phyloP scores from a whole-genome alignment of 2,113 vertebrate species.

The Rhea americana region DNA sequence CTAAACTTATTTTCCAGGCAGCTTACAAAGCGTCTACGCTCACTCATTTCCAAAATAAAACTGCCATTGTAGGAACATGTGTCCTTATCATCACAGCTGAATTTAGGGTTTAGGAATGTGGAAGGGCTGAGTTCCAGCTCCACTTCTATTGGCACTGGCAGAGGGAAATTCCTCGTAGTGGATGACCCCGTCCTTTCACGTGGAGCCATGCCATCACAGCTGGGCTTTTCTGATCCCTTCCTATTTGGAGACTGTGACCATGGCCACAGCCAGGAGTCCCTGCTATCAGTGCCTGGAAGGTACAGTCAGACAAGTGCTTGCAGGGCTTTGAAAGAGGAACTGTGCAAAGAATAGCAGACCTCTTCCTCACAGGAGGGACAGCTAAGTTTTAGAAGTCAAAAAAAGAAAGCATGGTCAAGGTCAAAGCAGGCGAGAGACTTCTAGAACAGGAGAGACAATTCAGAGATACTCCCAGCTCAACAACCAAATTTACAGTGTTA shows the following conservation, averaged over 20 bases:
- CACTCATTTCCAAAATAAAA: neutral
- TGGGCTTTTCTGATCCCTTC: neutral
- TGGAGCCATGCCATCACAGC: neutral
- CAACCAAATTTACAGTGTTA: neutral
- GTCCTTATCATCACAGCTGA: neutral
- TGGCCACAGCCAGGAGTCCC: accelerated
- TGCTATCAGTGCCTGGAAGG: accelerated
- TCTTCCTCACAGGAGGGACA: neutral
- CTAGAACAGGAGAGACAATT: neutral
- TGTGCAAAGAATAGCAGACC: neutral
- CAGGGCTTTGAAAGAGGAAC: neutral
- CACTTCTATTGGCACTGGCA: accelerated
- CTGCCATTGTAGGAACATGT: neutral
- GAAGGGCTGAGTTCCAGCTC: neutral
- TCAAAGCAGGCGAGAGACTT: neutral
- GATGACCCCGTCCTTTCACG: neutral
- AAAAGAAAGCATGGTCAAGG: neutral
- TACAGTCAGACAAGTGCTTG: neutral
- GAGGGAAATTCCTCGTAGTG: accelerated
- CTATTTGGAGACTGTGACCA: accelerated
- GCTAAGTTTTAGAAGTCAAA: neutral
- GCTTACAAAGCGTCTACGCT: neutral
- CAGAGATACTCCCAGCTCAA: neutral
- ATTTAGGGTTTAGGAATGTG: neutral
- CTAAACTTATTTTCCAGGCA: neutral